Conservation (phyloP, 2,113 vertebrate species). For the Chaetops frenatus region DNA sequence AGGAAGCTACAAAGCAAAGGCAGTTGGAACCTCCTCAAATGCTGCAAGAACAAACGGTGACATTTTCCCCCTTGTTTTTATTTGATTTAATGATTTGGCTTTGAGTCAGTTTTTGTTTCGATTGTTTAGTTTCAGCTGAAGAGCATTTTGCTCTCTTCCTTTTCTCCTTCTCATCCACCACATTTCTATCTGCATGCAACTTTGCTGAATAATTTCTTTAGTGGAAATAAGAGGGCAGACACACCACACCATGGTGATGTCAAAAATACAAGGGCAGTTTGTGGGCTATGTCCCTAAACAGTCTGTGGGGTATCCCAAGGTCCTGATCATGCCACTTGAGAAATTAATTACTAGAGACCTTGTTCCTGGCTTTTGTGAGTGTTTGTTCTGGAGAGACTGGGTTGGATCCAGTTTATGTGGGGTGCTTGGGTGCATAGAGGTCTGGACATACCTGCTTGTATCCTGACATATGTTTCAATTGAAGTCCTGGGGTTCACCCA, state of each 20-base stretch:
- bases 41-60: slow-evolving; percentile 26
- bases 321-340: neutral
- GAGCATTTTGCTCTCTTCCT: neutral
- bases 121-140: neutral
- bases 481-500: neutral
- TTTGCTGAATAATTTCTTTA: neutral
- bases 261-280: neutral
- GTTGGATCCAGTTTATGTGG: neutral
- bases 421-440: neutral
- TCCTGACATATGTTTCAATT: accelerated
- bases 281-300: neutral
- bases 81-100: slow-evolving; percentile 35
- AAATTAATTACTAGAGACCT: neutral
- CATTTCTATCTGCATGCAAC: neutral
- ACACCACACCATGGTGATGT: neutral
- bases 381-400: neutral
- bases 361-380: neutral
- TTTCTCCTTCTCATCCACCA: neutral
- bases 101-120: neutral
- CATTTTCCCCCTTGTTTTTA: neutral
- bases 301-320: neutral
- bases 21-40: neutral
- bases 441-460: neutral
- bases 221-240: neutral
- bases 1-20: neutral